Base-by-base conservation (phyloP, 2,888 invertebrate species). In the Drosophila anomalata region DNA sequence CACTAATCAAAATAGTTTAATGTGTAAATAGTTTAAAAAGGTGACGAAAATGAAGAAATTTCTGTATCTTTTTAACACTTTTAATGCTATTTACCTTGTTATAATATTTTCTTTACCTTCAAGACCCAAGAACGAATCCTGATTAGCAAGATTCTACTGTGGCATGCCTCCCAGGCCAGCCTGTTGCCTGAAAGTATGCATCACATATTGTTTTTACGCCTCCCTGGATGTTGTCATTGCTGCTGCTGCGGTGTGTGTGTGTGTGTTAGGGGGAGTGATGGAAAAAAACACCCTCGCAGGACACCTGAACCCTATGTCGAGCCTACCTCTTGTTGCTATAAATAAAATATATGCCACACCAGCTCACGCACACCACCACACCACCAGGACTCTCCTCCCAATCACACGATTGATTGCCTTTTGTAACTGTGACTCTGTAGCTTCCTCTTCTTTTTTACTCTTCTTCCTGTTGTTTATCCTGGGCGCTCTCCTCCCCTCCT, bases 391-490 rank as follows among this genome's bases (percentile, higher is more conserved):
- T 29, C 29, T 9, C 29, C 29, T 9, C 9, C 3, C 62, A 73
- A 79, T 77, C 73, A 66, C 73, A 74, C 78, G 84, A 82, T 86
- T 82, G 87, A 86, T 82, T 81, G 80, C 73, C 69, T 62, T 61
- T 71, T 62, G 50, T 56, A 33, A 7, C 12, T 36, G 31, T 31
- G 22, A 3, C n/a, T 24, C 24, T 31, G 50, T 26, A 33, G 3
- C 20, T 6, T 14, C 17, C 50, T 17, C 17, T 17, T 50, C 12
- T 14, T 44, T 62, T 41, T 33, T 29, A 12, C 12, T 29, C 11
- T 11, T 22, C 29, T 2, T n/a, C 24, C 4, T 17, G n/a, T 12
- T n/a, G 3, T 24, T n/a, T 29, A 12, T n/a, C 14, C 26, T 55
- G 20, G 42, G 22, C 29, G 12, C 42, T 26, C 22, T 5, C 5